Base-by-base conservation (phyloP, 1,140 invertebrate species). In the Coboldia fuscipes region DNA sequence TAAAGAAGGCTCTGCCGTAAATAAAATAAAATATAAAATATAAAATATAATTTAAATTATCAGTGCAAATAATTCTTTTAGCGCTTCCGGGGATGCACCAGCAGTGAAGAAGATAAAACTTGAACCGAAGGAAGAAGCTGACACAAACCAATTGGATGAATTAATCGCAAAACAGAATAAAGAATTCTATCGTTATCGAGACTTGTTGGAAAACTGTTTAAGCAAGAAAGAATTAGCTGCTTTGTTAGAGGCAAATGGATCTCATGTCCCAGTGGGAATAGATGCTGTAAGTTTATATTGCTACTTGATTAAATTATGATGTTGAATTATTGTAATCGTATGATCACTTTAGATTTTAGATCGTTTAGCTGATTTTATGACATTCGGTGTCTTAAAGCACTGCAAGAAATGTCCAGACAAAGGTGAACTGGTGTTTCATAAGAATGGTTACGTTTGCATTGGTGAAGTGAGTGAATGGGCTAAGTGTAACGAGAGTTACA, bases 381-480 rank as follows among this genome's bases (percentile, higher is more conserved):
- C 70, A 3, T 94, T 97, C 67, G 94, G 94, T 31, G 68, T 71
- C 18, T 56, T 90, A 10, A 47, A 70, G 35, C 66, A 66, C 0
- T 97, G 93, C 53, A 50, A 67, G 4, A 71, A 78, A 45, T 98
- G 94, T 50, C 70, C 72, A 36, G 51, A 60, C 22, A n/a, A n/a
- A n/a, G 76, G 77, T 8, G 73, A 85, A 45, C 62, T 88, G 12
- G 48, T 64, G 33, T 77, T 72, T 39, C 67, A 68, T 35, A 76
- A 73, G 43, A 70, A 72, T 15, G 78, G 77, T 1, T 93, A 92
- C 47, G 57, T 65, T 38, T 93, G 88, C 48, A 51, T 50, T 35
- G 92, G 90, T 27, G 61, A 78, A 52, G 43, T 90, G 21, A 77
- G 73, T 16, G 90, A 92, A 52, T 97, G 88, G 83, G 76, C 81